Conservation (phyloP, 1,140 invertebrate genomes). For the Meloidogyne floridensis region DNA sequence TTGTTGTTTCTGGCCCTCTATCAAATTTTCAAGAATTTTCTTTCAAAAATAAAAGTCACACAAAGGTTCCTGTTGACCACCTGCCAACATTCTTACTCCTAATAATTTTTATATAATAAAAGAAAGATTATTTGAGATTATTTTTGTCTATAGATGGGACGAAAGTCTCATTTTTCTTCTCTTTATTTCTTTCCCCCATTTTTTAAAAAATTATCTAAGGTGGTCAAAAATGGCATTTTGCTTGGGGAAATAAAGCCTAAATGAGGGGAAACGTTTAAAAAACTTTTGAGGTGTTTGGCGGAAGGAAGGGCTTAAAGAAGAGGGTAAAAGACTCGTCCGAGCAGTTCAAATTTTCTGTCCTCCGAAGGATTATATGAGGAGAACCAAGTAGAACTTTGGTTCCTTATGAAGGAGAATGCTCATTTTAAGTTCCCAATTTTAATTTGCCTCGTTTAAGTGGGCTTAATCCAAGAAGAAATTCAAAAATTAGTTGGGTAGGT, state of each 20-base stretch:
- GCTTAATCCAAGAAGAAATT: no score
- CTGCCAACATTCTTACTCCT: not conserved
- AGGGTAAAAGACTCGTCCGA: no score
- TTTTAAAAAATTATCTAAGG: not conserved
- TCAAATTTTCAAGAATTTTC: not conserved
- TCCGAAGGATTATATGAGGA: no score
- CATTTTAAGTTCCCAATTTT: no score
- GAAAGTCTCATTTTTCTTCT: not conserved
- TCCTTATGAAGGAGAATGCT: no score
- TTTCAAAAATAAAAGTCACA: not conserved
- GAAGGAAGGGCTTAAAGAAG: not conserved
- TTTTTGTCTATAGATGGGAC: not conserved
- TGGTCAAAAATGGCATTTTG: constrained; percentile 22
- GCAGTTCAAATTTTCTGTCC: no score
- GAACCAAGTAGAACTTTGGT: no score
- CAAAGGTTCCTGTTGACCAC: not conserved
- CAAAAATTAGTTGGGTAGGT: no score
- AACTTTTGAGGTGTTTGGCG: not conserved
- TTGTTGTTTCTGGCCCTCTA: not conserved
- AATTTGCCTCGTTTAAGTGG: no score
- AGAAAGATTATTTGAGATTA: not conserved
- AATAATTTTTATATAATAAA: not conserved
- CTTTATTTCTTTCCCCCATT: not conserved
- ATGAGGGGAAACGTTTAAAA: not conserved
- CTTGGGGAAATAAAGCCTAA: not conserved